Evolutionary conservation across 2,888 invertebrate species (phyloP), one percentile per base, ranked within the genome.

Genomic region (Eupithecia centaureata): DNA sequence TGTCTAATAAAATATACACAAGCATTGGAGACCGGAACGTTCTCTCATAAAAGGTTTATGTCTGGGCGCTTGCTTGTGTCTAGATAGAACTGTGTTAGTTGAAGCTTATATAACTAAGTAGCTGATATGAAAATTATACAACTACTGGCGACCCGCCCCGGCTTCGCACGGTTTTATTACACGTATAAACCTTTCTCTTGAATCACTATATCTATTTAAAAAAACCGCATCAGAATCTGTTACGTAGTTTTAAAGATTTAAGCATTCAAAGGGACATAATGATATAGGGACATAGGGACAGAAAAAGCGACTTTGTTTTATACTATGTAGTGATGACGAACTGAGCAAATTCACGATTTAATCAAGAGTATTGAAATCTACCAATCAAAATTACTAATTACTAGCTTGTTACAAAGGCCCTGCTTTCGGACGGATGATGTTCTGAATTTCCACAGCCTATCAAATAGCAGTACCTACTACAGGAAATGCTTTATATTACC

Each of bases 1-100:
- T 71, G 65, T 66, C 70, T 69, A 68, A 75, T 75, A 73, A 72
- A 72, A 75, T 69, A 72, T 71, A 74, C 61, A 61, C 67, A 72
- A 68, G 69, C 72, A 66, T 51, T 66, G 67, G 67, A 54, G 67
- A 70, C 68, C 67, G 70, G 64, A 70, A 71, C 68, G 70, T 67
- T 63, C 62, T 70, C 63, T 65, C 65, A 71, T 70, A 67, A 70
- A 74, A 70, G 71, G 72, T 72, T 72, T 66, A 70, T 68, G 71
- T 71, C 72, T 70, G 65, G 70, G 60, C 61, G 58, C 58, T 70
- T 65, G 56, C 25, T 64, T 52, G 60, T 58, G 25, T 42, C 18
- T 57, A 32, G 32, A n/a, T 18, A 42, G 58, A 52, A 54, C 38
- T 28, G 35, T 38, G 12, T 56, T 58, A 57, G 25, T 56, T n/a